Conservation (phyloP, 2,797 vertebrate genomes). For the Etheostoma perlongum region DNA sequence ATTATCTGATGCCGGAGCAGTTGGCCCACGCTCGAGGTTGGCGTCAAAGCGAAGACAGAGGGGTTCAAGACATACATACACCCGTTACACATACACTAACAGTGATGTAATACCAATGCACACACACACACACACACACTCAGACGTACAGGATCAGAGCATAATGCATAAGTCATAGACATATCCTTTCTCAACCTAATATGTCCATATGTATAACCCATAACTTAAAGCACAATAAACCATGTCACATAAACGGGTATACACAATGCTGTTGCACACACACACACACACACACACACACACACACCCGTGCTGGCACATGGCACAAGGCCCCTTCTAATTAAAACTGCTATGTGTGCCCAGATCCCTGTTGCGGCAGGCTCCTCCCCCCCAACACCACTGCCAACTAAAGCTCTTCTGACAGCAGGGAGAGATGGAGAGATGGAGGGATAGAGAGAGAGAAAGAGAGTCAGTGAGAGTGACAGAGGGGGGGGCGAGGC, state of each 20-base stretch:
- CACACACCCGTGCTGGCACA: slow-evolving; percentile 72
- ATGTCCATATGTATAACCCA: background rate
- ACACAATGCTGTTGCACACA: slow-evolving; percentile 44
- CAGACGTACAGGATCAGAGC: background rate
- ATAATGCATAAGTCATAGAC: background rate
- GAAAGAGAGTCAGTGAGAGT: slow-evolving; percentile 26
- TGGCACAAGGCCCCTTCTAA: slow-evolving; percentile 82
- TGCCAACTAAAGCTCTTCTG: slow-evolving; percentile 58
- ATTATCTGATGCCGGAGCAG: slow-evolving; percentile 64
- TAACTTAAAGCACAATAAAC: background rate
- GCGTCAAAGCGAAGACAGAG: slow-evolving; percentile 17
- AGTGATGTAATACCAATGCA: background rate
- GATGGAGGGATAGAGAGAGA: slow-evolving; percentile 42
- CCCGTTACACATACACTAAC: background rate
- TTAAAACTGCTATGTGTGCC: slow-evolving; percentile 84
- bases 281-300: slow-evolving; percentile 37
- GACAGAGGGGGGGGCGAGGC: slow-evolving; percentile 38
- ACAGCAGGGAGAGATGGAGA: slow-evolving; percentile 61
- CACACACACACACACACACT: background rate
- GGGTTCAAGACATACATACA: slow-evolving; percentile 6
- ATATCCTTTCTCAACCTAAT: background rate
- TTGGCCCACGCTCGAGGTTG: slow-evolving; percentile 32
- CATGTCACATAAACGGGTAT: background rate
- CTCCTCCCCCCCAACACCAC: slow-evolving; percentile 74
- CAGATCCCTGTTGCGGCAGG: slow-evolving; percentile 71